phyloP scores from a whole-genome alignment of 1,140 invertebrate genomes.

The Drosophila sturtevanti region DNA sequence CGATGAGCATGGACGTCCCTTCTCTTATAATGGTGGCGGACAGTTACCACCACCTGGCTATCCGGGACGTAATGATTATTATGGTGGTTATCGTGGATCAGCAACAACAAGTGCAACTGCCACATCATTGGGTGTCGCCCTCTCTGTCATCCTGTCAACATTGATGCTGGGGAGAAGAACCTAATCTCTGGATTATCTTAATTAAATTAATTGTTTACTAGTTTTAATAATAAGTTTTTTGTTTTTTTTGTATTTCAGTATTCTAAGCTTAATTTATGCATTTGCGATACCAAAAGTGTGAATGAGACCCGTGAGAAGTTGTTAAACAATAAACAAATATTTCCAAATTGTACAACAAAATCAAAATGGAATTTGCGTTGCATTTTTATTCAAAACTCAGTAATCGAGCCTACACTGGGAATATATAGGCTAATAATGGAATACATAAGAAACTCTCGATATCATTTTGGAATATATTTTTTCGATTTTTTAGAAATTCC shows the following conservation, averaged over 20 bases:
- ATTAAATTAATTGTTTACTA: neutral
- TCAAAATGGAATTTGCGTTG: neutral
- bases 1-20: slow-evolving; percentile 67
- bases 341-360: slow-evolving; percentile 13
- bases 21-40: slow-evolving; percentile 54
- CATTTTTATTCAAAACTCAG: neutral
- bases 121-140: neutral
- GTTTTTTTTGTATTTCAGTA: slow-evolving; percentile 39
- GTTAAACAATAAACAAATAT: slow-evolving; percentile 37
- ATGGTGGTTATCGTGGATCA: slow-evolving; percentile 44
- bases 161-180: slow-evolving; percentile 24
- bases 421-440: no score
- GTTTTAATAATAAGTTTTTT: slow-evolving; percentile 11
- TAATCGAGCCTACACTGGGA: no score
- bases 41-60: slow-evolving; percentile 42
- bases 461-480: no score
- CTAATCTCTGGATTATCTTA: slow-evolving; percentile 24
- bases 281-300: slow-evolving; percentile 40
- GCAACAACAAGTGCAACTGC: neutral
- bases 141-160: slow-evolving; percentile 18
- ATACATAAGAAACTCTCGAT: no score
- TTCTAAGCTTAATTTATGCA: slow-evolving; percentile 66
- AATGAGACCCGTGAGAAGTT: slow-evolving; percentile 31
- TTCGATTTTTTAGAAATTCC: no score
- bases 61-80: slow-evolving; percentile 41